These are phyloP conservation scores for Isotomurus palustris DNA, from an alignment of 2,888 invertebrate genomes.

Conservation along the genomic window DNA sequence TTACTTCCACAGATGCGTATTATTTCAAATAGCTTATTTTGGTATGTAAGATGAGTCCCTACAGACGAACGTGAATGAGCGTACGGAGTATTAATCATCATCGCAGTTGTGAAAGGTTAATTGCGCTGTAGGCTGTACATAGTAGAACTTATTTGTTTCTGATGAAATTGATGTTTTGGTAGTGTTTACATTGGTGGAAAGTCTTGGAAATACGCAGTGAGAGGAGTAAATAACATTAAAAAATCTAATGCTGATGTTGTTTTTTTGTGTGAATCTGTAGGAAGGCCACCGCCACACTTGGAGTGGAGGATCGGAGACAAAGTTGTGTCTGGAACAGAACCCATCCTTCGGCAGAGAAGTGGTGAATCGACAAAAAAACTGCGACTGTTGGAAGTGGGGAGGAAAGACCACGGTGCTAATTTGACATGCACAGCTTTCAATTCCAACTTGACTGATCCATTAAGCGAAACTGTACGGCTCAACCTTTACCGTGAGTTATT, in stretches of 20 bases:
- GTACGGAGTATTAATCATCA: no score
- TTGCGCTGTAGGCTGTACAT: no score
- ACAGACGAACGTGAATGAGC: no score
- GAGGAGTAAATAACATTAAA: no score
- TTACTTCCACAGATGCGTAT: no score
- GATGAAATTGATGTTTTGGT: neutral
- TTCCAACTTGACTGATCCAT: conserved; percentile 46
- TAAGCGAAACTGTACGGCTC: conserved; percentile 43
- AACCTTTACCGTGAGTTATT: conserved; percentile 43
- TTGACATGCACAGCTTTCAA: conserved; percentile 47
- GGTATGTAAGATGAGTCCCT: no score
- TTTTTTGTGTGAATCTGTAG: no score
- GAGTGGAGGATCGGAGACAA: conserved; percentile 44
- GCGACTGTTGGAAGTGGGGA: conserved; percentile 36
- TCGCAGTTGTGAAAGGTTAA: no score
- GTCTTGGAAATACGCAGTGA: neutral
- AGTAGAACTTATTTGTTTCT: no score
- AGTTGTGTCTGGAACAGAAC: conserved; percentile 36
- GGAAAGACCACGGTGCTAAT: conserved; percentile 46
- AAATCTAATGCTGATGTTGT: no score
- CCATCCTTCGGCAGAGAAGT: conserved; percentile 35
- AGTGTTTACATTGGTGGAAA: neutral
- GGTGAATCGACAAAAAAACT: conserved; percentile 40
- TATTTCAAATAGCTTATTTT: no score
- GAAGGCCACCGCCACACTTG: conserved; percentile 42